A percentile compares a stretch with the other conserved stretches of the same genome.
Conservation (phyloP, 1,140 invertebrate species). For the Asobara japonica region DNA sequence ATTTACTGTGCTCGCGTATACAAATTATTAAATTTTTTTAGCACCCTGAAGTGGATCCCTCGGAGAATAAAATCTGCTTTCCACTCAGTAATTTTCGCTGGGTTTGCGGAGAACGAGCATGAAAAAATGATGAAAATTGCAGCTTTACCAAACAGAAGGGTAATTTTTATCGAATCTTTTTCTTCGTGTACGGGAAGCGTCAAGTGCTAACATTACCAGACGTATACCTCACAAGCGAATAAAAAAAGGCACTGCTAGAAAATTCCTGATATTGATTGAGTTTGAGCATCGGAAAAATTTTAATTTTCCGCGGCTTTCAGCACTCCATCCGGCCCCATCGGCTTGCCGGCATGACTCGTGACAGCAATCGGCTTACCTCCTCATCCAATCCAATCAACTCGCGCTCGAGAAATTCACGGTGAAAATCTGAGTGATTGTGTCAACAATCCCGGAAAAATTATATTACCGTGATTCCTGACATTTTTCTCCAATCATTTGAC, state of each 20-base stretch:
- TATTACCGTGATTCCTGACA: not conserved
- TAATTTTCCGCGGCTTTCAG: constrained; percentile 10
- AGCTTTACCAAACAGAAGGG: too few species aligned
- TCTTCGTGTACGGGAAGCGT: too few species aligned
- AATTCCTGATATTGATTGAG: not conserved
- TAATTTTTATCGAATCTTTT: too few species aligned
- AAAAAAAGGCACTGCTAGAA: not conserved
- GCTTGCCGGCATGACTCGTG: constrained; percentile 7
- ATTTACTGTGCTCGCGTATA: too few species aligned
- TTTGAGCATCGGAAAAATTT: not conserved
- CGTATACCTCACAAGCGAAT: too few species aligned
- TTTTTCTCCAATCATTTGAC: not conserved
- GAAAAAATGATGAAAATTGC: too few species aligned
- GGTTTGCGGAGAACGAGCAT: too few species aligned
- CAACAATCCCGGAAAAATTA: not conserved
- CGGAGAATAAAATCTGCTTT: too few species aligned
- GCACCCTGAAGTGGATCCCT: too few species aligned
- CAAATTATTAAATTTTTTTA: too few species aligned
- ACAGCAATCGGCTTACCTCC: constrained; percentile 14
- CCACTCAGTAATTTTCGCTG: too few species aligned
- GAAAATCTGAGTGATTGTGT: not conserved
- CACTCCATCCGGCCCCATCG: not conserved
- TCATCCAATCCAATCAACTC: constrained; percentile 12
- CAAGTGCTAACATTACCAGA: too few species aligned
- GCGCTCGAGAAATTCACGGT: not conserved